These are phyloP conservation scores for Eurystomus gularis DNA, from an alignment of 2,113 vertebrate species.

Conservation along the genomic window DNA sequence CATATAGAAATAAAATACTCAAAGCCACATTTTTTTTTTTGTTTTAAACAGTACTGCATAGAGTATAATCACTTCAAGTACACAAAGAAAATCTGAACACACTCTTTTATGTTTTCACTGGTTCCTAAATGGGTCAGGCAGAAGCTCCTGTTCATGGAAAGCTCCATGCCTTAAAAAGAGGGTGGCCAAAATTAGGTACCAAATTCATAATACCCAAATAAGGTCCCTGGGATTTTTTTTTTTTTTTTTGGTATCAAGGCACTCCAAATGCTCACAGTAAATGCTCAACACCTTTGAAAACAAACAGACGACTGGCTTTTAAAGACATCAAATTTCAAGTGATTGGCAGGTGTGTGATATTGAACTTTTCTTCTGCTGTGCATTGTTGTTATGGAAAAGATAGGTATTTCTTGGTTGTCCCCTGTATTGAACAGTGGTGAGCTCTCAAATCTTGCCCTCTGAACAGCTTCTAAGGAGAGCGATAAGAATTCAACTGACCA, in stretches of 20 bases:
- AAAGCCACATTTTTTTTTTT: neutral
- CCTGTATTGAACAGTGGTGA: neutral
- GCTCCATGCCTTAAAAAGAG: neutral
- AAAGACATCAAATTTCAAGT: neutral
- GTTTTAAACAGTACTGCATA: neutral
- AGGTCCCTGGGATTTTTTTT: neutral
- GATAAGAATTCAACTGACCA: neutral
- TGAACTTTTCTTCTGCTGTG: neutral
- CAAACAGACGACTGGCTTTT: neutral
- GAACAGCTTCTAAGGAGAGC: neutral
- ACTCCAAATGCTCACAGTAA: neutral
- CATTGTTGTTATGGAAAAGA: neutral
- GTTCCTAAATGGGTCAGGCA: constrained; percentile 29
- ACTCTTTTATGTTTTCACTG: neutral
- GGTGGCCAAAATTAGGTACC: neutral
- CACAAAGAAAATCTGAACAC: neutral
- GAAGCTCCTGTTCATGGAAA: neutral
- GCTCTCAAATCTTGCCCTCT: neutral
- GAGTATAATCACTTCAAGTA: neutral
- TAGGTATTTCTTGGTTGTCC: neutral
- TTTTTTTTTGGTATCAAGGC: neutral
- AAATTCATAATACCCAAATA: neutral
- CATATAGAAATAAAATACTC: neutral
- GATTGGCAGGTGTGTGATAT: neutral
- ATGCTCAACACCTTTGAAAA: neutral